A percentile compares a stretch with the other conserved stretches of the same genome.
Evolutionary conservation across 2,888 invertebrate species (phyloP).

Genomic region (Drosophila flavopinicola): DNA sequence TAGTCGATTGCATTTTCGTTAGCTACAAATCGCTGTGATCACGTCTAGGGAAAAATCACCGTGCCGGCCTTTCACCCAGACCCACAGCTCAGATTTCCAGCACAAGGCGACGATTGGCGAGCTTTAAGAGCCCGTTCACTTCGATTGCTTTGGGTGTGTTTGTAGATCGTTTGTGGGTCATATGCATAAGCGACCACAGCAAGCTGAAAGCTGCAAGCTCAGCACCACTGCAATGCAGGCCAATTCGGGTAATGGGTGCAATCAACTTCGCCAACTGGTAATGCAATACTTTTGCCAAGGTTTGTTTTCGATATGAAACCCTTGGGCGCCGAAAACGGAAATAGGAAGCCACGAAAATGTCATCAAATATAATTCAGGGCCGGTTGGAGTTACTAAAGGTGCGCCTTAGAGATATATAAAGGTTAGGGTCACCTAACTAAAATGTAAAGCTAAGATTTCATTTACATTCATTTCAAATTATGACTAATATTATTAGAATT

Average conservation of each 20-base stretch:
- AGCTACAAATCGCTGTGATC: no score
- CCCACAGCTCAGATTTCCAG: conserved; percentile 35
- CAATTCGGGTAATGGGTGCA: conserved; percentile 65
- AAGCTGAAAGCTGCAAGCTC: conserved; percentile 54
- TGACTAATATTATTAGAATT: no score
- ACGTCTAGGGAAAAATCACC: conserved; percentile 25
- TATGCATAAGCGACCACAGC: conserved; percentile 47
- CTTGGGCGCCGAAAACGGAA: conserved; percentile 52
- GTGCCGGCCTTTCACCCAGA: conserved; percentile 52
- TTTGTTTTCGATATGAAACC: conserved; percentile 21
- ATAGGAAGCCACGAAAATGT: conserved; percentile 63
- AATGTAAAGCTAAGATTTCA: no score
- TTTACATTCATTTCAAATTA: no score
- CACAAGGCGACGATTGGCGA: conserved; percentile 42
- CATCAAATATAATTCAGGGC: conserved; percentile 12
- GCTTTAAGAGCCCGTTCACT: conserved; percentile 51
- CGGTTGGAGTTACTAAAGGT: not conserved
- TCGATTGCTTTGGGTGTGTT: conserved; percentile 38
- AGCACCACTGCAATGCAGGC: conserved; percentile 45
- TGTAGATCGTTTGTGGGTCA: conserved; percentile 70
- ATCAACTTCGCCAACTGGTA: conserved; percentile 49
- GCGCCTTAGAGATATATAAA: not conserved
- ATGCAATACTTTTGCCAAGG: conserved; percentile 40
- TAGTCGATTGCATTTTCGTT: conserved; percentile 2
- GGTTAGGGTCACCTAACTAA: no score